Conservation (phyloP, 2,797 vertebrate species). For the Syngnathus rostellatus region DNA sequence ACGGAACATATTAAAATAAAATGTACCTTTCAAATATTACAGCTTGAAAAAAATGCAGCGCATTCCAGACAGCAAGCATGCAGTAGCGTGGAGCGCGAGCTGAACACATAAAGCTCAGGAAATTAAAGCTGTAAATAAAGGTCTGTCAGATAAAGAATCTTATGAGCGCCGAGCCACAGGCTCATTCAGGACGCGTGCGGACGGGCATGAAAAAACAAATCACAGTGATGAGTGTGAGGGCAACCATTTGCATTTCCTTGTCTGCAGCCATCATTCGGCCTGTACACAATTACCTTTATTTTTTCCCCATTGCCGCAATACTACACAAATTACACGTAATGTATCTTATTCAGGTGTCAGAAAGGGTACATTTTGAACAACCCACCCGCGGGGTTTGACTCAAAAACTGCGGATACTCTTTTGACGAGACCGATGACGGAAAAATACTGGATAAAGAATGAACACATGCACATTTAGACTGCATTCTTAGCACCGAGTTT, state of each 20-base stretch:
- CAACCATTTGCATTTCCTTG: slow-evolving; percentile 63
- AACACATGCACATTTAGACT: too few species aligned
- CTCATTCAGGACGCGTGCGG: slow-evolving; percentile 63
- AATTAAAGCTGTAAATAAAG: slow-evolving; percentile 80
- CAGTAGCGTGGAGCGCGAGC: slow-evolving; percentile 42
- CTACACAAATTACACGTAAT: background rate
- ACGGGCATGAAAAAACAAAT: slow-evolving; percentile 68
- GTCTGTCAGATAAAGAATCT: slow-evolving; percentile 69
- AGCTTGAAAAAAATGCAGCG: slow-evolving; percentile 52
- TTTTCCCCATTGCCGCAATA: slow-evolving; percentile 17
- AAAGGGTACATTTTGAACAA: background rate
- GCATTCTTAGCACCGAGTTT: too few species aligned
- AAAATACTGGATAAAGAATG: too few species aligned
- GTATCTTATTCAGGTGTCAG: too few species aligned
- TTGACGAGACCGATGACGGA: too few species aligned
- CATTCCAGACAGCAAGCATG: slow-evolving; percentile 59
- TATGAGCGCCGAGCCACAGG: slow-evolving; percentile 63
- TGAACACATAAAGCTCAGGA: slow-evolving; percentile 69
- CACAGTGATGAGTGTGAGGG: slow-evolving; percentile 64
- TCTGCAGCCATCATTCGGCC: background rate
- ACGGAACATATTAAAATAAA: slow-evolving; percentile 26
- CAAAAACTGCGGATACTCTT: too few species aligned
- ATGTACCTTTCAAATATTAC: slow-evolving; percentile 45
- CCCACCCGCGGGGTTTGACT: too few species aligned
- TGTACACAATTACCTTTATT: background rate